Base-by-base conservation (phyloP, 2,797 vertebrate species). In the Synanceia verrucosa region DNA sequence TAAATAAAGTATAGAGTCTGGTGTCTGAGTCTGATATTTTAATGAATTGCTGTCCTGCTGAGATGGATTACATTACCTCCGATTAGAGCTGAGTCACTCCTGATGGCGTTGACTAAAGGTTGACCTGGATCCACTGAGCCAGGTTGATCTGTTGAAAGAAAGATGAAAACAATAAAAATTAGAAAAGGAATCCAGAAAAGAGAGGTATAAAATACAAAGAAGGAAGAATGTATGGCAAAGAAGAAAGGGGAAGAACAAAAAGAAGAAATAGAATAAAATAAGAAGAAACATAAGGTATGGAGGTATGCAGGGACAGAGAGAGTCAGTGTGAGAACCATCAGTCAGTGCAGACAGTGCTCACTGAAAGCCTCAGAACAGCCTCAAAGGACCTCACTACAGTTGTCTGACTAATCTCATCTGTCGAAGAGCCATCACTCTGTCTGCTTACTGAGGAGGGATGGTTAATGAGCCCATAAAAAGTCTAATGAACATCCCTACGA, bases 81-180 rank as follows among this genome's bases (percentile, higher is more conserved):
- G 79, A 99, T 97, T 74, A 99, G 88, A 81, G 97, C 97, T 50
- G 97, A 97, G 84, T 97, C 96, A 70, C 89, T 96, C 92, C 85
- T 95, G 87, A 97, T 95, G 78, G 94, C 90, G 89, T 97, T 96
- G 79, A 95, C 92, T 89, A 97, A 89, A 31, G 96, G 96, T 23
- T 97, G 92, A 90, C 95, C 94, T 59, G 96, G 93, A 85, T 96
- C 95, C 92, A 94, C 90, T 61, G 95, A 93, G 91, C 95, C 94
- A 58, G 96, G 94, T 70, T 96, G 96, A 91, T 98, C 98, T 99
- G 92, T 46, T 88, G 76, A 84, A 46, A 44, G 14, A 67, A 12
- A 68, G 16, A 84, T 34, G 10, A 24, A 26, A 50, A 39, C 16
- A 39, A 37, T 16, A 4, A 53, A 44, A 67, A 47, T 19, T 4